phyloP scores from a whole-genome alignment of 2,113 vertebrate species.

The Cygnus atratus region DNA sequence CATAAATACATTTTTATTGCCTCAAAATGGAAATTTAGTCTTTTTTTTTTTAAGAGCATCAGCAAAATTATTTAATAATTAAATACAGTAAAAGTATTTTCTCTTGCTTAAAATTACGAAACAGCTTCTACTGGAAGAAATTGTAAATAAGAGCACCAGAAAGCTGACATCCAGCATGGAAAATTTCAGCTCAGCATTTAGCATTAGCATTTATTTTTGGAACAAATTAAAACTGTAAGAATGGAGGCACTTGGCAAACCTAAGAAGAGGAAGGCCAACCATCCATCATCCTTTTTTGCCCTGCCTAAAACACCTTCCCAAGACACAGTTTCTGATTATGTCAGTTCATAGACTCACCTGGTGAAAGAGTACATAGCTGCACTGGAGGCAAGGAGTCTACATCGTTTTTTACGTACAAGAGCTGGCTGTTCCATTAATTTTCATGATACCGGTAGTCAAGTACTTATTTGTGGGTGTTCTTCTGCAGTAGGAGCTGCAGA shows the following conservation, averaged over 20 bases:
- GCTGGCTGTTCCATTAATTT: neutral
- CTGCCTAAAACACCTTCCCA: neutral
- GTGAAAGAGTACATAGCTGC: neutral
- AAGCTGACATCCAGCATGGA: neutral
- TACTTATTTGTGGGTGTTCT: neutral
- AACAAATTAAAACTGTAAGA: neutral
- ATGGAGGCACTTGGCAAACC: neutral
- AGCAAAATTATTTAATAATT: neutral
- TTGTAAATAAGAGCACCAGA: neutral
- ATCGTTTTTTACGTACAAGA: accelerated
- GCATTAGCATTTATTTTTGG: neutral
- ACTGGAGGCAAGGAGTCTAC: neutral
- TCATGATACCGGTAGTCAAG: neutral
- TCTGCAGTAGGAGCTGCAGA: neutral
- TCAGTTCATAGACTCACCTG: neutral
- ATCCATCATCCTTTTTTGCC: neutral
- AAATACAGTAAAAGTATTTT: neutral
- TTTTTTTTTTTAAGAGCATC: neutral
- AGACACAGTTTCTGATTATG: neutral
- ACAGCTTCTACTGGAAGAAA: neutral
- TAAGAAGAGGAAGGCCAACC: accelerated
- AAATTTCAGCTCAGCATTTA: neutral
- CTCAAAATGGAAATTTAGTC: neutral
- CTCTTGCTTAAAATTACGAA: neutral
- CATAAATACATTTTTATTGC: neutral